A percentile compares a stretch with the other conserved stretches of the same genome.
Conservation (phyloP, 1,140 invertebrate genomes). For the Cherax quadricarinatus region DNA sequence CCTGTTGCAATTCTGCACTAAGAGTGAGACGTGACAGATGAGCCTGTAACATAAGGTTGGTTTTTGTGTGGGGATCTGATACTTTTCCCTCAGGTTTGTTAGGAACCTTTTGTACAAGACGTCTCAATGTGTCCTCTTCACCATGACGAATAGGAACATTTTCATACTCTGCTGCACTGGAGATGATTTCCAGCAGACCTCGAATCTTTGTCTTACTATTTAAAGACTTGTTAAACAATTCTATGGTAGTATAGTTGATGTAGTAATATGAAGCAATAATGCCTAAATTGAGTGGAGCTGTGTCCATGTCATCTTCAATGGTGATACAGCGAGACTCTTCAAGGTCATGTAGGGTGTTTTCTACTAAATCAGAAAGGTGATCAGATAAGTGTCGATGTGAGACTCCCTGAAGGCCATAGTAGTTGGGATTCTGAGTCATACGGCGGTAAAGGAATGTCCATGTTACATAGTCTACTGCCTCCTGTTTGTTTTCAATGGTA, state of each 20-base stretch:
- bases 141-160: slow-evolving; percentile 95
- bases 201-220: slow-evolving; percentile 98
- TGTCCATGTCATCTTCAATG: slow-evolving; percentile 98
- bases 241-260: slow-evolving; percentile 99
- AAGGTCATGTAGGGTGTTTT: slow-evolving; percentile 95
- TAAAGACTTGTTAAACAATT: slow-evolving; percentile 97
- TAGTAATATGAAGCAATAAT: slow-evolving; percentile 99
- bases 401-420: slow-evolving; percentile 98
- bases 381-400: slow-evolving; percentile 98
- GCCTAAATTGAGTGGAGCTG: slow-evolving; percentile 95
- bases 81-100: slow-evolving; percentile 81
- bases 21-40: slow-evolving; percentile 96
- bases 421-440: slow-evolving; percentile 99
- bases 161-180: slow-evolving; percentile 97
- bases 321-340: slow-evolving; percentile 99
- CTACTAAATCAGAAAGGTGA: slow-evolving; percentile 98
- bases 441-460: slow-evolving; percentile 99
- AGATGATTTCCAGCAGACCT: slow-evolving; percentile 97
- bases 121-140: slow-evolving; percentile 93
- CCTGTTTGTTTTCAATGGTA: slow-evolving; percentile 99
- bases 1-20: slow-evolving; percentile 96
- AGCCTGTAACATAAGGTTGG: slow-evolving; percentile 96
- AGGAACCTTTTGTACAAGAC: slow-evolving; percentile 87
- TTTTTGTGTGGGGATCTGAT: slow-evolving; percentile 96
- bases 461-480: slow-evolving; percentile 99